Evolutionary conservation across 2,888 invertebrate species (phyloP).

Genomic region (Microctonus hyperodae): DNA sequence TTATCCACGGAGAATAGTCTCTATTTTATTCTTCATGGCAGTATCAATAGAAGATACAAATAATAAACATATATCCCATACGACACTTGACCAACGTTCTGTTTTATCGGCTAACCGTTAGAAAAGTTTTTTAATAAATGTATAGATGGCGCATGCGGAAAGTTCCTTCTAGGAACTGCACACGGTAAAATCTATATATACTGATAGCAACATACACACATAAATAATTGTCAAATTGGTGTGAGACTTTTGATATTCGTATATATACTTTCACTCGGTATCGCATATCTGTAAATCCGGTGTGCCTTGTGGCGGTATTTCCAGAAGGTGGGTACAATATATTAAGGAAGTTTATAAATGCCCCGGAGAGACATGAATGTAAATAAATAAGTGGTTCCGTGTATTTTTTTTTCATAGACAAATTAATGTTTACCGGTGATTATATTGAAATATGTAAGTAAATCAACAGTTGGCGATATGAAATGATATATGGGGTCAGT

Average conservation of each 20-base stretch:
- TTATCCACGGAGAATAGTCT: too few relatives aligned
- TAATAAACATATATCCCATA: neutral
- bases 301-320: conserved; percentile 42
- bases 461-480: conserved; percentile 1
- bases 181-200: neutral
- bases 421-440: neutral
- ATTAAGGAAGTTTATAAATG: conserved; percentile 10
- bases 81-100: conserved; percentile 10
- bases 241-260: neutral
- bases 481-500: conserved; percentile 37
- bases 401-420: neutral
- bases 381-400: neutral
- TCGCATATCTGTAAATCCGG: conserved; percentile 21
- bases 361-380: conserved; percentile 4
- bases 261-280: conserved; percentile 14
- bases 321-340: conserved; percentile 30
- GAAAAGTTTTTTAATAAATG: neutral
- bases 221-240: conserved; percentile 6
- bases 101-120: neutral
- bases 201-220: conserved; percentile 18
- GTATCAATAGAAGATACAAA: neutral
- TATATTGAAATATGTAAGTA: conserved; percentile 5
- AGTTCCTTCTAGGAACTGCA: neutral
- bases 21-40: too few relatives aligned
- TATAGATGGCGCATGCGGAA: neutral